Conservation (phyloP, 2,113 vertebrate genomes). For the Sphaerodactylus townsendi region DNA sequence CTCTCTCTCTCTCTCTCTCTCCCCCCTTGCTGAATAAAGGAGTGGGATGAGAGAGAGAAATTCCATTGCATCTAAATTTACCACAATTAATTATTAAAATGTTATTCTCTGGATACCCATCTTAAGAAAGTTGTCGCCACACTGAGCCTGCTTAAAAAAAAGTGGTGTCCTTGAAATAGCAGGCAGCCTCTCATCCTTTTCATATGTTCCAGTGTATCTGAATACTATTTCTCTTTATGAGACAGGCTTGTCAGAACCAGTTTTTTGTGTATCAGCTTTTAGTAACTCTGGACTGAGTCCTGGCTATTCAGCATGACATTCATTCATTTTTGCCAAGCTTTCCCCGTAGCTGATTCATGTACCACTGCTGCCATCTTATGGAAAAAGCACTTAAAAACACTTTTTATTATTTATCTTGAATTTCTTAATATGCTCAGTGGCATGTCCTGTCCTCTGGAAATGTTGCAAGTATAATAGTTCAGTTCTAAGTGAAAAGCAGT, state of each 20-base stretch:
- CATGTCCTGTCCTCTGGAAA: background rate
- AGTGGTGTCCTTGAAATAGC: conserved; percentile 50
- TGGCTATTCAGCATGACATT: background rate
- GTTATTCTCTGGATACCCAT: conserved; percentile 9
- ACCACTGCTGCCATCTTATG: conserved; percentile 74
- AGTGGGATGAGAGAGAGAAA: background rate
- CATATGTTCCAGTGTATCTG: conserved; percentile 21
- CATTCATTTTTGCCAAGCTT: conserved; percentile 1
- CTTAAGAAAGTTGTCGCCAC: conserved; percentile 14
- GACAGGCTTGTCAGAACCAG: conserved; percentile 44
- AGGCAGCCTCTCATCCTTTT: conserved; percentile 39
- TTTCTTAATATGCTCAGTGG: background rate
- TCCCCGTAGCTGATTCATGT: conserved; percentile 3
- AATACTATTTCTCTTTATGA: conserved; percentile 32
- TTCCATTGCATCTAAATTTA: background rate
- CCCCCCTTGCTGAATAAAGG: background rate
- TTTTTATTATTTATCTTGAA: background rate
- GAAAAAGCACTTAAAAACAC: background rate
- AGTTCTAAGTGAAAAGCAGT: background rate
- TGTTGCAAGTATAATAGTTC: background rate
- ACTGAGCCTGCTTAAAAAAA: conserved; percentile 9
- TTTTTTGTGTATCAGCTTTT: conserved; percentile 53
- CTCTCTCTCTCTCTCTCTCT: background rate
- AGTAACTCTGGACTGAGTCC: conserved; percentile 38
- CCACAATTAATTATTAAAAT: conserved; percentile 3